These are phyloP conservation scores for Copidosoma floridanum DNA, from an alignment of 1,140 invertebrate species.

Conservation along the genomic window DNA sequence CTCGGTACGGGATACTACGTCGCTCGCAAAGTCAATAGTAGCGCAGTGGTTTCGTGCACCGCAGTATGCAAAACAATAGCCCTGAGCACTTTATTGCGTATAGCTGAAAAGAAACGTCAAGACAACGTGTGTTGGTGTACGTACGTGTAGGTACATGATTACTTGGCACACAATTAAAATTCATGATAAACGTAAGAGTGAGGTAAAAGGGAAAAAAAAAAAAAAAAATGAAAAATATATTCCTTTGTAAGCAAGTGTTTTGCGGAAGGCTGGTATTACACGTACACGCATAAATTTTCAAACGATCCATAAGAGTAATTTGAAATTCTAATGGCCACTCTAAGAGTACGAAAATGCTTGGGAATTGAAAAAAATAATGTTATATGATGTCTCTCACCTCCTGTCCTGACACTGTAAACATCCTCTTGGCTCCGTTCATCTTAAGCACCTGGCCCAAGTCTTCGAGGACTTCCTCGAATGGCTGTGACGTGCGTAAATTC, in stretches of 20 bases:
- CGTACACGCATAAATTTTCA: too few species aligned
- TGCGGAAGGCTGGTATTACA: too few species aligned
- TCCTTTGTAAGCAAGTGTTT: too few species aligned
- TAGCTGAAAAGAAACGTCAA: slow-evolving; percentile 2
- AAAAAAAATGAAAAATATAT: too few species aligned
- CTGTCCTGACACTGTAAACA: slow-evolving; percentile 87
- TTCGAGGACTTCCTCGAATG: slow-evolving; percentile 91
- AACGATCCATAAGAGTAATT: neutral
- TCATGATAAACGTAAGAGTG: too few species aligned
- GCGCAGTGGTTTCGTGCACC: slow-evolving; percentile 8
- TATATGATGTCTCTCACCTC: slow-evolving; percentile 78
- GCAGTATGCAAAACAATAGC: slow-evolving; percentile 25
- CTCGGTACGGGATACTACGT: too few species aligned
- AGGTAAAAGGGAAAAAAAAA: too few species aligned
- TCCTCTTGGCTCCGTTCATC: slow-evolving; percentile 83
- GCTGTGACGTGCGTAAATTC: slow-evolving; percentile 87
- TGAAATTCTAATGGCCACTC: neutral
- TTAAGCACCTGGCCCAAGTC: slow-evolving; percentile 90
- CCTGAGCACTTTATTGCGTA: slow-evolving; percentile 26
- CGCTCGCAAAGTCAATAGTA: slow-evolving; percentile 8
- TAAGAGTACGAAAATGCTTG: too few species aligned
- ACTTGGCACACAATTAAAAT: too few species aligned
- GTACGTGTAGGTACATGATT: too few species aligned
- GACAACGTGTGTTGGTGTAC: too few species aligned
- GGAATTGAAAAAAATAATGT: too few species aligned